Base-by-base conservation (phyloP, 2,888 invertebrate genomes). In the Melanotus villosus region DNA sequence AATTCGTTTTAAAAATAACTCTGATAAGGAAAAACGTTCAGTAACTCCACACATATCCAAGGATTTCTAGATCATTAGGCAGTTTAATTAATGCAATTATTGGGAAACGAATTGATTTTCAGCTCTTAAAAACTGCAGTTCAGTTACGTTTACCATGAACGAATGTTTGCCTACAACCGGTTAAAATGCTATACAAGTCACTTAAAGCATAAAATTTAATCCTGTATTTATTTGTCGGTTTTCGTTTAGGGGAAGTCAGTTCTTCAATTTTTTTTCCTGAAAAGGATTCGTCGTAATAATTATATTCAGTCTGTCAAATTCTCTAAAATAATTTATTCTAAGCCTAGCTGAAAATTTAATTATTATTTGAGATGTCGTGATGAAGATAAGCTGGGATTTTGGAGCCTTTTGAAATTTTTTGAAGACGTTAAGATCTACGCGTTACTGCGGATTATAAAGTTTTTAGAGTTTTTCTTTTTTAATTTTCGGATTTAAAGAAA, bases 1-100 rank as follows among this genome's bases (percentile, higher is more conserved):
- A n/a, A n/a, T n/a, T n/a, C n/a, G n/a, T n/a, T n/a, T n/a, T n/a
- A n/a, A n/a, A n/a, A n/a, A n/a, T n/a, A n/a, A n/a, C n/a, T n/a
- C n/a, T n/a, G n/a, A n/a, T n/a, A n/a, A n/a, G 18, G n/a, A 23
- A 23, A 47, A 47, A 47, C 1, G 10, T 47, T 2, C n/a, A 2
- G n/a, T 19, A 45, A 19, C 19, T 45, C 23, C 21, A 21, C 14
- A 41, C 21, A 57, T 21, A 57, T 18, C 34, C 57, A 57, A 57
- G 57, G 41, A 38, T 41, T 57, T 57, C 57, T 6, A 57, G 19
- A 57, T 57, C 23, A 38, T 57, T 38, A 41, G 26, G 9, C 23
- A n/a, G 1, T 23, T 21, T 47, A 47, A 23, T 47, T 47, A 47
- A 47, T 10, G 12, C 38, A 38, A 14, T 14, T 38, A 38, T 38